Conservation (phyloP, 2,888 invertebrate genomes). For the Lycaena phlaeas region DNA sequence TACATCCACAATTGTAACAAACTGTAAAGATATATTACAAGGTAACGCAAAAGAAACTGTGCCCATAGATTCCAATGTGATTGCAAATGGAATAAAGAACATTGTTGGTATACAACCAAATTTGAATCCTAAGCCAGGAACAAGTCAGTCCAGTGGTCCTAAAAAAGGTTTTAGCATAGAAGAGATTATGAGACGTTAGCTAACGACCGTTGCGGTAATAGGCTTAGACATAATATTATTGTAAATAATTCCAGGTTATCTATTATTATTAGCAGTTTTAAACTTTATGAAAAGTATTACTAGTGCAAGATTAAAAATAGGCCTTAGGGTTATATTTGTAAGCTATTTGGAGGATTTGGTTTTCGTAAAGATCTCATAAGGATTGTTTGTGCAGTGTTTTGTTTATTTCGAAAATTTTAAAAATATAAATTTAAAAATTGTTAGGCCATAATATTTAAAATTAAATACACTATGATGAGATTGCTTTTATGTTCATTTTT, state of each 20-base stretch:
- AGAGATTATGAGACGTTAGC: constrained; percentile 91
- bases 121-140: constrained; percentile 62
- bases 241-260: constrained; percentile 19
- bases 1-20: constrained; percentile 52
- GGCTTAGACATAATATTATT: constrained; percentile 16
- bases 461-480: background rate
- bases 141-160: constrained; percentile 74
- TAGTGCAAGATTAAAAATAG: constrained; percentile 47
- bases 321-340: constrained; percentile 54
- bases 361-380: constrained; percentile 73
- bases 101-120: constrained; percentile 66
- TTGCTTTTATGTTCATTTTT: background rate
- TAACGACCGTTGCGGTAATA: no score
- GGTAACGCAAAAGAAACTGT: constrained; percentile 35
- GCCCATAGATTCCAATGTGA: constrained; percentile 45
- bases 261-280: constrained; percentile 14
- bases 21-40: constrained; percentile 40
- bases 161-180: constrained; percentile 93
- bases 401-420: constrained; percentile 68
- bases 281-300: constrained; percentile 35
- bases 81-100: constrained; percentile 64
- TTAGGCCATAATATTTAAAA: constrained; percentile 33
- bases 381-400: constrained; percentile 73
- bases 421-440: constrained; percentile 39
- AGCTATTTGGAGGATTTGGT: constrained; percentile 64